These are phyloP conservation scores for Pogonomyrmex barbatus DNA, from an alignment of 1,140 invertebrate genomes.

Conservation along the genomic window DNA sequence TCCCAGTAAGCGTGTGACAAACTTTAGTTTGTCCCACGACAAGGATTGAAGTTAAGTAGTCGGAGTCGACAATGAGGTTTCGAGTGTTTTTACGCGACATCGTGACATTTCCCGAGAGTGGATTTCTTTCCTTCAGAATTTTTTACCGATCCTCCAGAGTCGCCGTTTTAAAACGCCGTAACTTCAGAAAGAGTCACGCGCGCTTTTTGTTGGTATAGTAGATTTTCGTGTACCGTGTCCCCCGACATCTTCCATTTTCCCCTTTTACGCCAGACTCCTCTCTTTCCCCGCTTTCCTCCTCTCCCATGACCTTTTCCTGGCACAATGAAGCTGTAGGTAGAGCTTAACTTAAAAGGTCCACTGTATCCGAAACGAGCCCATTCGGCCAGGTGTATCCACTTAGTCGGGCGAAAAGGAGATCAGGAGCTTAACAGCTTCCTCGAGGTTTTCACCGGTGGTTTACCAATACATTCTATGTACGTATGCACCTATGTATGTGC, in stretches of 20 bases:
- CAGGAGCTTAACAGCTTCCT: conserved; percentile 74
- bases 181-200: conserved; percentile 61
- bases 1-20: conserved; percentile 17
- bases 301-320: conserved; percentile 34
- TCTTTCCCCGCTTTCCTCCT: neutral
- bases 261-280: conserved; percentile 43
- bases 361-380: conserved; percentile 75
- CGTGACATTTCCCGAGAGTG: conserved; percentile 51
- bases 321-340: conserved; percentile 72
- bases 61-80: conserved; percentile 68
- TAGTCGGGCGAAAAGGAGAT: conserved; percentile 75
- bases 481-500: conserved; percentile 37
- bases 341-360: conserved; percentile 76
- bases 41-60: conserved; percentile 62
- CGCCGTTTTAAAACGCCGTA: conserved; percentile 66
- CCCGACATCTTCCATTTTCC: conserved; percentile 58
- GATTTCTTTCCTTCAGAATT: conserved; percentile 67
- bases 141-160: conserved; percentile 49
- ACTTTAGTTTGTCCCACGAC: conserved; percentile 39
- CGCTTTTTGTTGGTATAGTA: conserved; percentile 75
- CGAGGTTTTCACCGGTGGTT: conserved; percentile 71
- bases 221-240: conserved; percentile 73
- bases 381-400: conserved; percentile 76
- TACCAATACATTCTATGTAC: conserved; percentile 56
- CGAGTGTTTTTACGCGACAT: conserved; percentile 63